These are phyloP conservation scores for Sebastes iracundus DNA, from an alignment of 2,797 vertebrate genomes.

Conservation along the genomic window DNA sequence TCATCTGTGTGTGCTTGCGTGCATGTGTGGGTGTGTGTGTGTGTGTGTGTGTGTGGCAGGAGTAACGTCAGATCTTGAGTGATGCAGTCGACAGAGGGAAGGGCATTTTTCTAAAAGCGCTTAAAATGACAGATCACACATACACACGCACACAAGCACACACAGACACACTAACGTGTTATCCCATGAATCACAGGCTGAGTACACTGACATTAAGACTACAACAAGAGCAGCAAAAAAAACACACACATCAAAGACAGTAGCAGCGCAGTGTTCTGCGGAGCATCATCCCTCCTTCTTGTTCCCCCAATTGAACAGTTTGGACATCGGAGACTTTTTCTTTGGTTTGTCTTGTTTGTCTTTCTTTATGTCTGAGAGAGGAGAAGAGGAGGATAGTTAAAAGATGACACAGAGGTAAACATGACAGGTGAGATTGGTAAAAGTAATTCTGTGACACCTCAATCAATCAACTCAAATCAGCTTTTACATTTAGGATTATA, in stretches of 20 bases:
- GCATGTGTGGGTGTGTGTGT: not conserved
- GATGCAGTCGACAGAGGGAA: slow-evolving; percentile 48
- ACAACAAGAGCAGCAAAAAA: slow-evolving; percentile 6
- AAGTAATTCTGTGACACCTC: not conserved
- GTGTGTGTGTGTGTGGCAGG: slow-evolving; percentile 5
- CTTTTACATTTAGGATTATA: not conserved
- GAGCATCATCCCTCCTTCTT: slow-evolving; percentile 69
- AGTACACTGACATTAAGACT: slow-evolving; percentile 39
- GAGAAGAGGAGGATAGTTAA: not conserved
- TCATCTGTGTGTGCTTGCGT: not conserved
- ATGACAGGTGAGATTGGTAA: not conserved
- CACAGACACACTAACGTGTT: not conserved
- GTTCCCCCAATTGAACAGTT: slow-evolving; percentile 70
- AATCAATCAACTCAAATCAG: not conserved
- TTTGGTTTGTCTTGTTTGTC: slow-evolving; percentile 80
- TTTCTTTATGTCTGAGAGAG: slow-evolving; percentile 77
- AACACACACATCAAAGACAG: slow-evolving; percentile 2
- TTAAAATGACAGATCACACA: slow-evolving; percentile 17
- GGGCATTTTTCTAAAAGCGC: slow-evolving; percentile 32
- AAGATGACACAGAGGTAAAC: not conserved
- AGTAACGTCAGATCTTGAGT: slow-evolving; percentile 37
- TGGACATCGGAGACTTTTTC: slow-evolving; percentile 76
- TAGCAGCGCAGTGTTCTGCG: not conserved
- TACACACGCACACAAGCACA: not conserved
- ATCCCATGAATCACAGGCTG: slow-evolving; percentile 47